A percentile compares a stretch with the other conserved stretches of the same genome.
phyloP scores from a whole-genome alignment of 2,797 vertebrate genomes.

The Muscicapa striata region DNA sequence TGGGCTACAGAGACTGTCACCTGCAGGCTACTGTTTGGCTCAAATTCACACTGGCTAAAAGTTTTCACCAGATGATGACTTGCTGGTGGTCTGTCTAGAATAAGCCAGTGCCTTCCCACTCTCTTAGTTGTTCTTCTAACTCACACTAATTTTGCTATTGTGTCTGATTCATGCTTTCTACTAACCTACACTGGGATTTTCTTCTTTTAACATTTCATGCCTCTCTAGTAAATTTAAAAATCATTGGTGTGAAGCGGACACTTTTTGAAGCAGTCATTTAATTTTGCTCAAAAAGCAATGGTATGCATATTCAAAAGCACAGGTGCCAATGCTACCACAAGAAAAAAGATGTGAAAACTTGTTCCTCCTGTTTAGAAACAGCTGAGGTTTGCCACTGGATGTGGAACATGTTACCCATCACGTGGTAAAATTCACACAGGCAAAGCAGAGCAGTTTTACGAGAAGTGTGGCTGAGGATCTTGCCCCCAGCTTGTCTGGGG shows the following conservation, averaged over 20 bases:
- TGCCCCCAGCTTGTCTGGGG: not conserved
- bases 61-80: not conserved
- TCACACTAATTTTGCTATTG: not conserved
- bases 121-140: not conserved
- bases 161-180: not conserved
- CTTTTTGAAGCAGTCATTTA: not conserved
- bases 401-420: not conserved
- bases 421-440: not conserved
- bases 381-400: not conserved
- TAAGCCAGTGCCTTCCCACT: not conserved
- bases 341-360: not conserved
- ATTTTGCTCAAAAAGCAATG: not conserved
- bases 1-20: conserved; percentile 49
- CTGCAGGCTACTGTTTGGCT: conserved; percentile 36
- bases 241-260: not conserved
- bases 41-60: conserved; percentile 38
- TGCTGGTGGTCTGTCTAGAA: not conserved
- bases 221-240: not conserved
- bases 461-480: not conserved
- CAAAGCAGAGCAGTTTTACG: not conserved
- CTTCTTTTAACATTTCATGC: not conserved
- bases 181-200: not conserved
- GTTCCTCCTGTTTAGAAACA: not conserved
- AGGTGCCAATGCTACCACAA: not conserved
- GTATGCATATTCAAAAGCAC: not conserved